Evolutionary conservation across 1,140 invertebrate species (phyloP).

Genomic region (Aethina tumida): DNA sequence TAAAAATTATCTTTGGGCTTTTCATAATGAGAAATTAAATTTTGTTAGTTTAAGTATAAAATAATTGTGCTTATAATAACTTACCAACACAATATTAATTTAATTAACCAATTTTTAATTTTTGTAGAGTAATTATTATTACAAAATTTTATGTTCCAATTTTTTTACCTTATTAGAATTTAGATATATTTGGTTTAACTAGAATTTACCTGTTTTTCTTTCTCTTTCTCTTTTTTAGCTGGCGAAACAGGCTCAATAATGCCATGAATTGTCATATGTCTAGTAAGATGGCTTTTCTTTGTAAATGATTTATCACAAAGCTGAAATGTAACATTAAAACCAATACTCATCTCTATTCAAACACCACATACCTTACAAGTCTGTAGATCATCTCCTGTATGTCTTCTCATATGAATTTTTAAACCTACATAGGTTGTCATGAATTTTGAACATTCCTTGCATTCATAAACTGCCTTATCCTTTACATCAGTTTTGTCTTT

Average conservation of each 20-base stretch:
- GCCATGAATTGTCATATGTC: slow-evolving; percentile 28
- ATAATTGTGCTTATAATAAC: no score
- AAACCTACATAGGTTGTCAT: slow-evolving; percentile 26
- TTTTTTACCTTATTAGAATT: no score
- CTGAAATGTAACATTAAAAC: slow-evolving; percentile 21
- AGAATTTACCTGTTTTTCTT: slow-evolving; percentile 6
- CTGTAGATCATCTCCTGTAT: slow-evolving; percentile 26
- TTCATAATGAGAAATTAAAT: no score
- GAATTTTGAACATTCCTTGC: slow-evolving; percentile 30
- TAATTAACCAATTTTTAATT: no score
- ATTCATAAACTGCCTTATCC: slow-evolving; percentile 23
- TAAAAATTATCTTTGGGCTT: no score
- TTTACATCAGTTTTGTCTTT: slow-evolving; percentile 9
- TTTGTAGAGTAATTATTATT: no score
- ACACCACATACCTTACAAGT: slow-evolving; percentile 26
- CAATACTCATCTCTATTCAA: no score
- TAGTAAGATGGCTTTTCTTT: slow-evolving; percentile 30
- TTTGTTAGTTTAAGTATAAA: no score
- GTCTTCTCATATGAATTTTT: slow-evolving; percentile 28
- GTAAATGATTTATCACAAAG: slow-evolving; percentile 32
- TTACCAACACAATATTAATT: no score
- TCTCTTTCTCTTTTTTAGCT: slow-evolving; percentile 17
- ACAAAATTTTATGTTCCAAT: no score
- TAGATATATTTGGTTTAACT: no score
- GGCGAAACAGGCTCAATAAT: slow-evolving; percentile 11